These are phyloP conservation scores for Poliocrania exsul DNA, from an alignment of 2,797 vertebrate species.

Conservation along the genomic window DNA sequence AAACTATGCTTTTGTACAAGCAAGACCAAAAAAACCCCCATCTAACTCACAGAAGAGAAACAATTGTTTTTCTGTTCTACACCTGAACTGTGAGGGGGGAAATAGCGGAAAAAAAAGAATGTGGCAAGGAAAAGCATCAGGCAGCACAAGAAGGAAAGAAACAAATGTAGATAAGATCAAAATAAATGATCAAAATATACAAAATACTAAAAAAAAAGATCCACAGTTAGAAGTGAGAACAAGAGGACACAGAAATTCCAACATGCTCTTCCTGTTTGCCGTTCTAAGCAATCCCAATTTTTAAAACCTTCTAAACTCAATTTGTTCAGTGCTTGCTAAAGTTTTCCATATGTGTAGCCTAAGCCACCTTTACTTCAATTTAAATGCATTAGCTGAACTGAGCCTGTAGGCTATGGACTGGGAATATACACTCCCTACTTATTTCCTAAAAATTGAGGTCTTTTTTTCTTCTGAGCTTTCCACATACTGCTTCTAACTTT, in stretches of 20 bases:
- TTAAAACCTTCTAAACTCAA: neutral
- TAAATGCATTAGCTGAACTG: neutral
- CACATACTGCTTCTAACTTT: neutral
- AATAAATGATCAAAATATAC: neutral
- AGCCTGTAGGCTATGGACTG: neutral
- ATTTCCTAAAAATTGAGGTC: neutral
- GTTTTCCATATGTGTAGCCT: neutral
- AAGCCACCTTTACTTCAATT: neutral
- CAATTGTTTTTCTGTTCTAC: neutral
- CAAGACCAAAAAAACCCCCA: neutral
- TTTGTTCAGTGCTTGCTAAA: neutral
- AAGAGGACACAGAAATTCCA: neutral
- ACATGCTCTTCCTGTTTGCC: neutral
- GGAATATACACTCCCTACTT: neutral
- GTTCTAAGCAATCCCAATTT: neutral
- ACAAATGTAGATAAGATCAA: neutral
- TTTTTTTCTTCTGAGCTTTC: neutral
- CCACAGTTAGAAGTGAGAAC: neutral
- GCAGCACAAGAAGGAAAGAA: neutral
- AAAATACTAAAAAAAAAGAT: neutral
- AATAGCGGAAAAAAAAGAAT: neutral
- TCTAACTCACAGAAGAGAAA: neutral
- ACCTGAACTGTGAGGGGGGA: neutral
- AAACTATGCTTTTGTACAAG: slow-evolving; percentile 7
- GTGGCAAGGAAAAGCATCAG: neutral